Evolutionary conservation across 2,113 vertebrate species (phyloP).

Genomic region (Talpa occidentalis): DNA sequence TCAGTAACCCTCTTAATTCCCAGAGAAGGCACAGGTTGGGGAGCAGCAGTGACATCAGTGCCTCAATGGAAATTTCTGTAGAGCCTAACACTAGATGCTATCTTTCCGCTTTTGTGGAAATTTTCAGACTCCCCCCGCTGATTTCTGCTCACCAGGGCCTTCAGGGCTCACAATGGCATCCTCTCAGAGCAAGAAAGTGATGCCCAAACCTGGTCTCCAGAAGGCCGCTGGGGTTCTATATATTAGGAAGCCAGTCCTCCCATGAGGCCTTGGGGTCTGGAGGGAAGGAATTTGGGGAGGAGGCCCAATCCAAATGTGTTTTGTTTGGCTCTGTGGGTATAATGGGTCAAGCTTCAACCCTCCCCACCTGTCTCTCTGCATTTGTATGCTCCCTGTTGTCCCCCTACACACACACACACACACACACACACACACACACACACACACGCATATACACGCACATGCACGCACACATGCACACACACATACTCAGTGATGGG

Average conservation of each 20-base stretch:
- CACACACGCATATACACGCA: not conserved
- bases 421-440: not conserved
- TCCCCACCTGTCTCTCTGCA: not conserved
- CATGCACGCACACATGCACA: not conserved
- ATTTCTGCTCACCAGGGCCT: not conserved
- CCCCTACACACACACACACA: not conserved
- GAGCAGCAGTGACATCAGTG: not conserved
- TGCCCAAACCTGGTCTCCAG: not conserved
- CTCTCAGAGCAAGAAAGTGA: not conserved
- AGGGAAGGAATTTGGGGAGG: slow-evolving; percentile 29
- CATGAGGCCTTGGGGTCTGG: not conserved
- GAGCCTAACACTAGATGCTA: not conserved
- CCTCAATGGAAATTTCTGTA: slow-evolving; percentile 52
- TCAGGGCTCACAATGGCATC: not conserved
- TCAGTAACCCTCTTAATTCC: slow-evolving; percentile 53
- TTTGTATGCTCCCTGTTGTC: not conserved
- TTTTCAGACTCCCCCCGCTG: slow-evolving; percentile 34
- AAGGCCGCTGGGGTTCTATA: slow-evolving; percentile 35
- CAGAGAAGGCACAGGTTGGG: not conserved
- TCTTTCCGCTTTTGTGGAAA: slow-evolving; percentile 52
- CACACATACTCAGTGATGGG: not conserved
- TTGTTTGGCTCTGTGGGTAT: slow-evolving; percentile 63
- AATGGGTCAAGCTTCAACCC: slow-evolving; percentile 52
- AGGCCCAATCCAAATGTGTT: slow-evolving; percentile 60
- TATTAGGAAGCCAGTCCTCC: slow-evolving; percentile 31